A percentile compares a stretch with the other conserved stretches of the same genome.
These are phyloP conservation scores for Synchiropus splendidus DNA, from an alignment of 2,113 vertebrate genomes.

Conservation along the genomic window DNA sequence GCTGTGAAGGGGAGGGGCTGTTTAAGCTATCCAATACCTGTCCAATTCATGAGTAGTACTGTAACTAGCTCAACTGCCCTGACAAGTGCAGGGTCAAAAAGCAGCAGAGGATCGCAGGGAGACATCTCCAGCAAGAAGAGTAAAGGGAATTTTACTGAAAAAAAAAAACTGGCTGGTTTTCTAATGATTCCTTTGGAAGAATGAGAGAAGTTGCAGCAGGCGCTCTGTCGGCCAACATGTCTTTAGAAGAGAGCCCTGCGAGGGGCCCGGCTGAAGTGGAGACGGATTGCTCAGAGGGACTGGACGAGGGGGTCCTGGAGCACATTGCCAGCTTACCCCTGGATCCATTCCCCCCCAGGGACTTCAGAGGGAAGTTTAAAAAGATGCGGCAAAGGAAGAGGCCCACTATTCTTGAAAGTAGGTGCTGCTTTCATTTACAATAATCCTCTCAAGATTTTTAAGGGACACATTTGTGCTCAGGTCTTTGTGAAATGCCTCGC, in stretches of 20 bases:
- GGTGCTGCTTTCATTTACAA: slow-evolving; percentile 33
- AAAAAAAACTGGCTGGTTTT: slow-evolving; percentile 18
- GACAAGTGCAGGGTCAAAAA: slow-evolving; percentile 62
- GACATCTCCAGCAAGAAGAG: slow-evolving; percentile 17
- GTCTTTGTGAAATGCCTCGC: slow-evolving; percentile 45
- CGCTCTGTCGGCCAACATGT: slow-evolving; percentile 64
- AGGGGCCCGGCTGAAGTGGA: slow-evolving; percentile 61
- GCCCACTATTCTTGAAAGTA: slow-evolving; percentile 92
- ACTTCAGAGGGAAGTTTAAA: slow-evolving; percentile 76
- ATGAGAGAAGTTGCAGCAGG: slow-evolving; percentile 42
- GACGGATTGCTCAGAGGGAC: slow-evolving; percentile 58
- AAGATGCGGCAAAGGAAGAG: slow-evolving; percentile 81
- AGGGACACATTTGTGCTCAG: slow-evolving; percentile 8
- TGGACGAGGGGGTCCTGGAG: slow-evolving; percentile 61
- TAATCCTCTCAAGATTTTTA: not conserved
- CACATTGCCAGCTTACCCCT: slow-evolving; percentile 44
- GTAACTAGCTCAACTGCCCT: slow-evolving; percentile 75
- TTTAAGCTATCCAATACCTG: slow-evolving; percentile 84
- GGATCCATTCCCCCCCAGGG: slow-evolving; percentile 56
- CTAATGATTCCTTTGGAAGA: slow-evolving; percentile 42
- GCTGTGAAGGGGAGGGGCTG: slow-evolving; percentile 68
- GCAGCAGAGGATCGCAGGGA: slow-evolving; percentile 46
- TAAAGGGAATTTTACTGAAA: slow-evolving; percentile 5
- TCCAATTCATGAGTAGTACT: slow-evolving; percentile 68
- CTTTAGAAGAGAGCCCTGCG: slow-evolving; percentile 70